Evolutionary conservation across 2,113 vertebrate species (phyloP), one percentile per base, ranked within the genome.

Genomic region (Ceyx margarethae): DNA sequence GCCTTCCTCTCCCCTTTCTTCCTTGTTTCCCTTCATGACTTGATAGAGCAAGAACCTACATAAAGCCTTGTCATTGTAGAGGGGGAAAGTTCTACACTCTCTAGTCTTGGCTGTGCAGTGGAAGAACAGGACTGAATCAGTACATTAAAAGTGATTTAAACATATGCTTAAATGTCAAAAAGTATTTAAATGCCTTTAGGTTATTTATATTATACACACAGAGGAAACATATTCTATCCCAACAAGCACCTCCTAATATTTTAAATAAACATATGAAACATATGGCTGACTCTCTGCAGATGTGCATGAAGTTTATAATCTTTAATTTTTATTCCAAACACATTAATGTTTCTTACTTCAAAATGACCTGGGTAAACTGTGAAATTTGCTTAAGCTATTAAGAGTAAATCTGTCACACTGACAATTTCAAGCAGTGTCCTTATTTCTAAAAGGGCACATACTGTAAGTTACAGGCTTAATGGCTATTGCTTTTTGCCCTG

Each of bases 381-480:
- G 88, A 96, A 96, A 97, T 96, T 96, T 96, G 96, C 88, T 94
- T 93, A 96, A 94, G 90, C 92, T 94, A 93, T 95, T 95, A 93
- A 93, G 91, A 88, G 89, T 92, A 92, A 95, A 94, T 94, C 89
- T 95, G 91, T 96, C 93, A 87, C 85, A 94, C 91, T 88, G 78
- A 93, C 83, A 94, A 96, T 95, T 95, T 93, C 91, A 90, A 92
- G 91, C 77, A 17, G 64, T 69, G 65, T 95, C 93, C 82, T 96
- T 93, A 95, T 92, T 95, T 85, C 89, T 85, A 58, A 93, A 95
- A 96, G 91, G 93, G 72, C 90, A 95, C 64, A 76, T 86, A 92
- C 81, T 84, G 72, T 93, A 89, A 90, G 89, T 95, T 95, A 87
- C 91, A 90, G 78, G 87, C 91, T 95, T 94, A 95, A 97, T 93